Base-by-base conservation (phyloP, 2,113 vertebrate genomes). In the Calyptomena viridis region DNA sequence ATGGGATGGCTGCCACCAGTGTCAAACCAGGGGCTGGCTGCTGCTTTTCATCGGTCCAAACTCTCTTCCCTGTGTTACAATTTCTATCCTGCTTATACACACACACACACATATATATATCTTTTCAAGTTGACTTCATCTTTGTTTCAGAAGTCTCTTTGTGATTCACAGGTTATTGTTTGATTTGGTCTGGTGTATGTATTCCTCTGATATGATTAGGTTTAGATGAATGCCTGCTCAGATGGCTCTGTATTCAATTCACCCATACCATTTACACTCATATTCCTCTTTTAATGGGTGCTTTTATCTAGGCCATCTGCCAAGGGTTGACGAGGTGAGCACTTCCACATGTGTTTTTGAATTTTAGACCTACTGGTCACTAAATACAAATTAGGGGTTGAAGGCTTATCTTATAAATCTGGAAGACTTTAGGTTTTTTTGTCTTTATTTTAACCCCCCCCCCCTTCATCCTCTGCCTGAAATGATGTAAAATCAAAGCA, bases 391-490 rank as follows among this genome's bases (percentile, higher is more conserved):
- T 42, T 21, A 74, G 8, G n/a, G 13, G 31, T 44, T 8, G 30
- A 46, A 74, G 2, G 7, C 2, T 30, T 4, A 68, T n/a, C 11
- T 82, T 46, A 13, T 23, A 63, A 11, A 59, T 84, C 75, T 71
- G 25, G 23, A 62, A 85, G 14, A 53, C 1, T 42, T 68, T 6
- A 8, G 3, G 2, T 49, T 66, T 52, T 5, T 24, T 0, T 13
- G 15, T 11, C 42, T 78, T 69, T 87, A n/a, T 46, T 72, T 47
- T 39, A 30, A n/a, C n/a, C n/a, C 40, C 4, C 35, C 8, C 7
- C 4, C 3, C 7, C 7, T 2, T 2, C 1, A 10, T 0, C 2
- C 1, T 0, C 3, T 9, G 6, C 18, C 47, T 49, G 8, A 82
- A 62, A 9, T 18, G 7, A 5, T 17, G 3, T 8, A 69, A 82